Percentiles rank a stretch among this genome's conserved stretches.
These are phyloP conservation scores for Alligator mississippiensis DNA, from an alignment of 2,113 vertebrate genomes.

Conservation along the genomic window DNA sequence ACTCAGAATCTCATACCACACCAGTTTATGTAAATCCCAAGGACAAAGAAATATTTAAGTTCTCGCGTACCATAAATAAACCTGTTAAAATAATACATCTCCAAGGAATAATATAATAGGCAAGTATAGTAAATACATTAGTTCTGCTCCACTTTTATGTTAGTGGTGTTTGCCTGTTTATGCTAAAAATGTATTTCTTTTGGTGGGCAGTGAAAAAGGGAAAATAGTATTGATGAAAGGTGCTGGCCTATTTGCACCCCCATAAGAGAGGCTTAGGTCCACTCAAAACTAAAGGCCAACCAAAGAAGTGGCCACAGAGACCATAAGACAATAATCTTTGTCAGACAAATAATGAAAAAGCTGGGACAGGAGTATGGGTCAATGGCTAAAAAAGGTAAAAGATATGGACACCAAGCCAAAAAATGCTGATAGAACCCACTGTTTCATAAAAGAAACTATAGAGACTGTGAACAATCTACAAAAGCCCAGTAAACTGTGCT, in stretches of 20 bases:
- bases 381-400: neutral
- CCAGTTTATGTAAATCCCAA: conserved; percentile 69
- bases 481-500: neutral
- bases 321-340: neutral
- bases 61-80: conserved; percentile 75
- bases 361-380: neutral
- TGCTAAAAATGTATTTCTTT: conserved; percentile 27
- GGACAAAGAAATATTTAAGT: conserved; percentile 76
- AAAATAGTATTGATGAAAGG: conserved; percentile 41
- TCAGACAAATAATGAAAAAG: conserved; percentile 1
- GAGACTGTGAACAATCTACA: no score
- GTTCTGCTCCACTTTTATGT: conserved; percentile 76
- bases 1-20: conserved; percentile 50
- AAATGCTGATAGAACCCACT: neutral
- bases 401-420: neutral
- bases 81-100: conserved; percentile 70
- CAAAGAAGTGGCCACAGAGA: neutral
- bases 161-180: conserved; percentile 59
- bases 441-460: neutral
- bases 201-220: neutral
- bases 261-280: neutral
- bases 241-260: conserved; percentile 45
- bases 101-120: conserved; percentile 71
- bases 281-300: neutral
- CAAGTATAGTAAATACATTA: conserved; percentile 74